Evolutionary conservation across 2,888 invertebrate species (phyloP).

Genomic region (Adelognathus sp.): DNA sequence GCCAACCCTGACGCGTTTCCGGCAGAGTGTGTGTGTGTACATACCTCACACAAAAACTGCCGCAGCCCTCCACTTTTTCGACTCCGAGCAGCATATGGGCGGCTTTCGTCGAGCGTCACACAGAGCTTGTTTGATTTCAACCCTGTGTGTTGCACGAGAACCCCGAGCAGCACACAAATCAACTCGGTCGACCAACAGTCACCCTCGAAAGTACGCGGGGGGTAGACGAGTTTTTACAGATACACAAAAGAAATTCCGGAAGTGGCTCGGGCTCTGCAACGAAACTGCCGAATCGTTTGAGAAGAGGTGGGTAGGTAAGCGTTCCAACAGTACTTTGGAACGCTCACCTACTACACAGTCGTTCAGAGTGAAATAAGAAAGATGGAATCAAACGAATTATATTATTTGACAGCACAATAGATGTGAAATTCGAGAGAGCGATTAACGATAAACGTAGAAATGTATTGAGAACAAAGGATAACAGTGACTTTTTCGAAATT

Average conservation of each 20-base stretch:
- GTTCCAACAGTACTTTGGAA: too few species aligned
- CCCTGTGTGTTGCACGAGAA: constrained; percentile 8
- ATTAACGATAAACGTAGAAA: too few species aligned
- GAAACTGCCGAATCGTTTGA: constrained; percentile 26
- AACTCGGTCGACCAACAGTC: constrained; percentile 7
- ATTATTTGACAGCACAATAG: too few species aligned
- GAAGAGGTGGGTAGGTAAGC: too few species aligned
- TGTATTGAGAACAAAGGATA: too few species aligned
- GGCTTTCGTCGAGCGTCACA: constrained; percentile 7
- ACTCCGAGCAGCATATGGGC: background rate
- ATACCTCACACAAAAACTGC: background rate
- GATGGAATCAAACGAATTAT: too few species aligned
- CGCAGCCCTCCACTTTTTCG: background rate
- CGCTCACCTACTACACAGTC: background rate
- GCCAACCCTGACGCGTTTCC: constrained; percentile 37
- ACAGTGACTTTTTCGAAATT: too few species aligned
- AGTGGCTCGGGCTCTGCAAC: constrained; percentile 31
- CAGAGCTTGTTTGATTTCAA: constrained; percentile 35
- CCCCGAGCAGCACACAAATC: constrained; percentile 20
- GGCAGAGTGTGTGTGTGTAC: constrained; percentile 12
- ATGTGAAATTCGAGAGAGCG: too few species aligned
- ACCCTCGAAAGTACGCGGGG: background rate
- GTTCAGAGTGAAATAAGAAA: background rate
- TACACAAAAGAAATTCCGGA: constrained; percentile 48
- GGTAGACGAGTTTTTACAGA: background rate